These are phyloP conservation scores for Hypolimnas misippus DNA, from an alignment of 2,888 invertebrate genomes.

Conservation along the genomic window DNA sequence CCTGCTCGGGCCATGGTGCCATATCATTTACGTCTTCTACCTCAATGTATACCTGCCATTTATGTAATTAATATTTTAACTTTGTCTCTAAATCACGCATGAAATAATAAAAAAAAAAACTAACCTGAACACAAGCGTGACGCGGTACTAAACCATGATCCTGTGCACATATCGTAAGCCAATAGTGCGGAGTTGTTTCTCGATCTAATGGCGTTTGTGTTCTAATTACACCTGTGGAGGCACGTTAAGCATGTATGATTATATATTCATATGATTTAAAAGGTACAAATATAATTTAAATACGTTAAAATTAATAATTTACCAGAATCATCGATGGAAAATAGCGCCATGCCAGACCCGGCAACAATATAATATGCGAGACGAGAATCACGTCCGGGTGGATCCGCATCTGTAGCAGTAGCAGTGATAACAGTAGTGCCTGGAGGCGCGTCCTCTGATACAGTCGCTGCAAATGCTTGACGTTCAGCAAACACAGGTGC, in stretches of 20 bases:
- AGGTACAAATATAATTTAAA: not conserved
- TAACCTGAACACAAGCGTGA: constrained; percentile 91
- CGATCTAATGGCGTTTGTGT: constrained; percentile 94
- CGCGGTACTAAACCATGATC: constrained; percentile 95
- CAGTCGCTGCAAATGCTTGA: constrained; percentile 87
- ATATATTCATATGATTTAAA: not conserved
- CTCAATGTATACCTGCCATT: constrained; percentile 77
- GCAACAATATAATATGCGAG: constrained; percentile 94
- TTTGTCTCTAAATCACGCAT: too few species aligned
- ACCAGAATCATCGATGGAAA: constrained; percentile 96
- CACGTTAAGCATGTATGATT: not conserved
- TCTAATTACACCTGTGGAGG: constrained; percentile 87
- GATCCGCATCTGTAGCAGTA: constrained; percentile 91
- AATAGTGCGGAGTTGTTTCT: constrained; percentile 94
- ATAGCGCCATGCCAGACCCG: constrained; percentile 95
- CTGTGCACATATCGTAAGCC: constrained; percentile 97
- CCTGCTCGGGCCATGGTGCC: constrained; percentile 93
- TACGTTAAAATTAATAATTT: constrained; percentile 27
- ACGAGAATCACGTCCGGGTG: constrained; percentile 90
- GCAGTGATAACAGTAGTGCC: constrained; percentile 91
- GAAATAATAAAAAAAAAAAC: not conserved
- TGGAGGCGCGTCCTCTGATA: constrained; percentile 91
- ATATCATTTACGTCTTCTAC: constrained; percentile 98
- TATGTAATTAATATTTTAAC: not conserved
- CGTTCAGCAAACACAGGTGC: constrained; percentile 93